A percentile compares a stretch with the other conserved stretches of the same genome.
These are phyloP conservation scores for Denticeps clupeoides DNA, from an alignment of 2,797 vertebrate species.

Conservation along the genomic window DNA sequence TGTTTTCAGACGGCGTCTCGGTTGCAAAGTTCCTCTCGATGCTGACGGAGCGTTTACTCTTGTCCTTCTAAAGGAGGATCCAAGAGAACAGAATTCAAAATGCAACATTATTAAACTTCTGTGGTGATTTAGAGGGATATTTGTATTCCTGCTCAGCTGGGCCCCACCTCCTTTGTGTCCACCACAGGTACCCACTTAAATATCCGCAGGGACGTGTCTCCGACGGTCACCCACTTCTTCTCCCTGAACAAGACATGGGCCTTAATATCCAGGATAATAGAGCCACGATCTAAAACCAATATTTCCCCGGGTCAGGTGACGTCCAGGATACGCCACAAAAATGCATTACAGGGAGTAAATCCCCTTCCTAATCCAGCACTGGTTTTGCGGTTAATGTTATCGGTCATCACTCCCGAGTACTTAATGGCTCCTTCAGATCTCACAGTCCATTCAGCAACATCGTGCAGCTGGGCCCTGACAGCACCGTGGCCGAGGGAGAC, in stretches of 20 bases:
- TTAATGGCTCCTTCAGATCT: too few species aligned
- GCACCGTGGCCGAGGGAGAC: too few species aligned
- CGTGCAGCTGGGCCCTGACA: too few species aligned
- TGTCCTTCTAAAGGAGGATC: conserved; percentile 61
- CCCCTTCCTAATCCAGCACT: too few species aligned
- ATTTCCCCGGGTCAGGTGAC: too few species aligned
- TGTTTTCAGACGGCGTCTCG: conserved; percentile 53
- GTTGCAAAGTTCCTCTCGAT: conserved; percentile 55
- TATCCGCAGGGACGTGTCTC: conserved; percentile 76
- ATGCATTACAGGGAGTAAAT: too few species aligned
- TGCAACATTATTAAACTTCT: neutral
- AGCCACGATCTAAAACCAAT: too few species aligned
- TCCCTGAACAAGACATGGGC: conserved; percentile 61
- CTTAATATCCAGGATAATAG: too few species aligned
- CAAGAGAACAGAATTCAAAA: neutral
- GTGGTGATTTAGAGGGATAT: neutral
- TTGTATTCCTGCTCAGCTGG: neutral
- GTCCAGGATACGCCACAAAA: too few species aligned
- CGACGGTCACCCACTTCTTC: conserved; percentile 83
- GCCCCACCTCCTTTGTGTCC: conserved; percentile 68
- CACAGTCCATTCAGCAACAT: too few species aligned
- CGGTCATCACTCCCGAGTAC: too few species aligned
- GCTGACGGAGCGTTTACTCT: conserved; percentile 55
- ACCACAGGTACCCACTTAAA: conserved; percentile 81
- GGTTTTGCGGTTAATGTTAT: too few species aligned